phyloP scores from a whole-genome alignment of 2,113 vertebrate species.

The Toxotes chatareus region DNA sequence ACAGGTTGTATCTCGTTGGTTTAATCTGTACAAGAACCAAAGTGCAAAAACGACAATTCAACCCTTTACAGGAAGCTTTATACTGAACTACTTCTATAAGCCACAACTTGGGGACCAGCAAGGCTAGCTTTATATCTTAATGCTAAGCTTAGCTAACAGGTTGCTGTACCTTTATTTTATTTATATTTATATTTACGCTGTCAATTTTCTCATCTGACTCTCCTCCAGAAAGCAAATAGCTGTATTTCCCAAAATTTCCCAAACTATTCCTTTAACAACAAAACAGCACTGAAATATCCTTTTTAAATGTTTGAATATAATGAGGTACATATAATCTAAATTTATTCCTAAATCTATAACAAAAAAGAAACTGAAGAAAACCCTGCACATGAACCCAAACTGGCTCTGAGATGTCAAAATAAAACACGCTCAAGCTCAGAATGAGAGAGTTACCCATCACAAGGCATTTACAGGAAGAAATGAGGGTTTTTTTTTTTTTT shows the following conservation, averaged over 20 bases:
- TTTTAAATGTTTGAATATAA: neutral
- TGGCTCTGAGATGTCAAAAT: neutral
- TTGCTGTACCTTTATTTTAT: neutral
- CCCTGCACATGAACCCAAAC: neutral
- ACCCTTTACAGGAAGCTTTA: neutral
- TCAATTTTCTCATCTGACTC: neutral
- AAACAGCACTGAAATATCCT: neutral
- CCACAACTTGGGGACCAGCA: neutral
- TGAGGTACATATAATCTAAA: neutral
- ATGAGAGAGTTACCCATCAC: conserved; percentile 5
- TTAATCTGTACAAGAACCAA: neutral
- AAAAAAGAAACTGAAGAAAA: neutral
- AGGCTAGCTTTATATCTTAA: neutral
- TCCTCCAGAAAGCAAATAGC: neutral
- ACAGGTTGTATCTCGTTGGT: too few species aligned
- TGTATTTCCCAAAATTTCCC: neutral
- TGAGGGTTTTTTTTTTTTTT: neutral
- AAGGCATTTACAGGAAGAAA: neutral
- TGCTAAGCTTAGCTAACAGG: neutral
- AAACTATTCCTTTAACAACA: neutral
- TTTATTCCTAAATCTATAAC: too few species aligned
- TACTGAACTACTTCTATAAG: neutral
- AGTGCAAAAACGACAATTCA: neutral
- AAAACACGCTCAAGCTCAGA: neutral
- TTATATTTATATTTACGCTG: too few species aligned